These are phyloP conservation scores for Martes martes DNA, from an alignment of 2,113 vertebrate species.

Conservation along the genomic window DNA sequence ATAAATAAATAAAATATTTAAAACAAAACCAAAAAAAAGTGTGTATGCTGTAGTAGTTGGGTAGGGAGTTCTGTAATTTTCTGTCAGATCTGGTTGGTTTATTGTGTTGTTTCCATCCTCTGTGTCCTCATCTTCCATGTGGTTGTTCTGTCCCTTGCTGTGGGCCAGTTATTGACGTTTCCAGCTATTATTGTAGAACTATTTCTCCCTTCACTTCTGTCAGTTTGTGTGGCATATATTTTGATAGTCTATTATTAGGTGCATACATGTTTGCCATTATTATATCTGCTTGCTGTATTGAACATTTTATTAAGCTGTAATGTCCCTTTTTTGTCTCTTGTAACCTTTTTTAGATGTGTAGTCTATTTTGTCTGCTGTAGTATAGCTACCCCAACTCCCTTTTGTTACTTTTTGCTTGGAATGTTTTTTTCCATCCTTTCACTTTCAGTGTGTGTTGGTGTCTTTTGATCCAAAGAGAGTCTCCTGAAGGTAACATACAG, in stretches of 20 bases:
- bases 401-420: neutral
- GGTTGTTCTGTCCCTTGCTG: neutral
- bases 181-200: neutral
- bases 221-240: neutral
- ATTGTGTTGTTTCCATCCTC: neutral
- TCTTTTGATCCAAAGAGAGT: neutral
- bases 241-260: neutral
- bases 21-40: too few species aligned
- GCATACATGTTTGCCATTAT: neutral
- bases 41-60: neutral
- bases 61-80: neutral
- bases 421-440: neutral
- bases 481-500: neutral
- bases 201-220: neutral
- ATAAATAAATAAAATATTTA: too few species aligned
- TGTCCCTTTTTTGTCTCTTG: neutral
- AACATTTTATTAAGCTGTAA: neutral
- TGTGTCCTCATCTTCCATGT: neutral
- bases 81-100: neutral
- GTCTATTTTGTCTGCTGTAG: neutral
- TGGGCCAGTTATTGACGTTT: neutral
- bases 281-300: neutral
- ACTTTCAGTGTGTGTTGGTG: neutral
- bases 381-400: neutral
- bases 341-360: neutral